Evolutionary conservation across 2,113 vertebrate genomes (phyloP).

Genomic region (Zingel zingel): DNA sequence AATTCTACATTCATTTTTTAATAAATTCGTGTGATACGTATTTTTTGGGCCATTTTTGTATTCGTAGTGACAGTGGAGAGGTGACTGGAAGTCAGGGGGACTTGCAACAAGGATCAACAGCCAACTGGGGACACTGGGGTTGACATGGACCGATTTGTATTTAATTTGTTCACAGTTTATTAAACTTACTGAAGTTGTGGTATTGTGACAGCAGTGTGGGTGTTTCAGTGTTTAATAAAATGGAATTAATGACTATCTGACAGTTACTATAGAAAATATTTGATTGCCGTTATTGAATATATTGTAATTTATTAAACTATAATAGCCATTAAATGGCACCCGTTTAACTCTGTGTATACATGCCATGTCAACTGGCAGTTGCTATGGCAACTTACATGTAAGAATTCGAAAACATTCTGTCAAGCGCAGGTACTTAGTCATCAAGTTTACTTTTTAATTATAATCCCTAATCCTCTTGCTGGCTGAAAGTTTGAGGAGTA

Average conservation of each 20-base stretch:
- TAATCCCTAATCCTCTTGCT: slow-evolving; percentile 77
- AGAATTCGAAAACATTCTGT: slow-evolving; percentile 45
- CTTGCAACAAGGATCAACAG: no score
- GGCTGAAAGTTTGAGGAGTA: slow-evolving; percentile 69
- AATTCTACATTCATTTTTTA: neutral
- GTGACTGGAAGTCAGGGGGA: neutral
- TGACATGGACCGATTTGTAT: no score
- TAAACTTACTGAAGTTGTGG: neutral
- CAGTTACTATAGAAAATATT: slow-evolving; percentile 1
- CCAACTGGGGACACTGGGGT: no score
- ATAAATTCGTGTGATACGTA: neutral
- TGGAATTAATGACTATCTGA: neutral
- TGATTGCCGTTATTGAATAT: neutral
- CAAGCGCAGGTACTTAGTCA: slow-evolving; percentile 76
- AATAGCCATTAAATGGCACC: neutral
- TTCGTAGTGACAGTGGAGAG: neutral
- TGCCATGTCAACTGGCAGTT: slow-evolving; percentile 5
- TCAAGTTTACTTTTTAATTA: slow-evolving; percentile 84
- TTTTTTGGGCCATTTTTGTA: no score
- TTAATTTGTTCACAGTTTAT: no score
- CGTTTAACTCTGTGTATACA: neutral
- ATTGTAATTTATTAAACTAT: neutral
- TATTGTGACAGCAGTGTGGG: neutral
- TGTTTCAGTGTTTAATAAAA: neutral
- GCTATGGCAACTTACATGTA: slow-evolving; percentile 36